Evolutionary conservation across 2,113 vertebrate species (phyloP).

Genomic region (Xiphias gladius): DNA sequence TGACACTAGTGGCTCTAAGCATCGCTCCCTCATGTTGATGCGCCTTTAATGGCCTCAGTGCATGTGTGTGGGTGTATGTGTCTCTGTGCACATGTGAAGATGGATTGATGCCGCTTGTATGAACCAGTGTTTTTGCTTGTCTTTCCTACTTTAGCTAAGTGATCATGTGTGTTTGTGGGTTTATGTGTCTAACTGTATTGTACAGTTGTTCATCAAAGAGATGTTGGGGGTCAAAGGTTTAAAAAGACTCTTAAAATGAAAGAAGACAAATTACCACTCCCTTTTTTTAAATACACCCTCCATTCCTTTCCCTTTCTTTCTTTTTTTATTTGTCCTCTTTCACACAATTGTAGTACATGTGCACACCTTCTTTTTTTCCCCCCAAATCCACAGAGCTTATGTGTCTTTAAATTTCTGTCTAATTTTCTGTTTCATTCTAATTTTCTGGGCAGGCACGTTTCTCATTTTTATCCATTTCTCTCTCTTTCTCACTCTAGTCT

Average conservation of each 20-base stretch:
- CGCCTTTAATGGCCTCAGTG: constrained; percentile 63
- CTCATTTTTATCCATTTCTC: background rate
- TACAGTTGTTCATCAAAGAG: constrained; percentile 19
- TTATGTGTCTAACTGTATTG: background rate
- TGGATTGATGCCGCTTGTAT: constrained; percentile 17
- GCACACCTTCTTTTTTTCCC: background rate
- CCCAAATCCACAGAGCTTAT: background rate
- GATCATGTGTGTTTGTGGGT: background rate
- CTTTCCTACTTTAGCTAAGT: constrained; percentile 13
- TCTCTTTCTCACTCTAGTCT: background rate
- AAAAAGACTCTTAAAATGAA: constrained; percentile 6
- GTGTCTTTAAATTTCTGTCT: background rate
- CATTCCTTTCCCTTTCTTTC: background rate
- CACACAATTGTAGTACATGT: background rate
- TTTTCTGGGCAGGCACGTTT: background rate
- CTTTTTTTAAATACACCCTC: background rate
- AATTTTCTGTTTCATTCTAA: constrained; percentile 5
- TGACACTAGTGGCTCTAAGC: constrained; percentile 80
- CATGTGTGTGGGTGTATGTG: constrained; percentile 47
- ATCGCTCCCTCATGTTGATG: constrained; percentile 66
- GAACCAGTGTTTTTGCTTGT: constrained; percentile 18
- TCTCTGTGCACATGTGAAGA: constrained; percentile 44
- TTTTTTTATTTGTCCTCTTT: background rate
- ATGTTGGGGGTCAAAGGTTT: constrained; percentile 11
- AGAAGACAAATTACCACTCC: constrained; percentile 1